Evolutionary conservation across 2,888 invertebrate genomes (phyloP).

Genomic region (Eulithis testata): DNA sequence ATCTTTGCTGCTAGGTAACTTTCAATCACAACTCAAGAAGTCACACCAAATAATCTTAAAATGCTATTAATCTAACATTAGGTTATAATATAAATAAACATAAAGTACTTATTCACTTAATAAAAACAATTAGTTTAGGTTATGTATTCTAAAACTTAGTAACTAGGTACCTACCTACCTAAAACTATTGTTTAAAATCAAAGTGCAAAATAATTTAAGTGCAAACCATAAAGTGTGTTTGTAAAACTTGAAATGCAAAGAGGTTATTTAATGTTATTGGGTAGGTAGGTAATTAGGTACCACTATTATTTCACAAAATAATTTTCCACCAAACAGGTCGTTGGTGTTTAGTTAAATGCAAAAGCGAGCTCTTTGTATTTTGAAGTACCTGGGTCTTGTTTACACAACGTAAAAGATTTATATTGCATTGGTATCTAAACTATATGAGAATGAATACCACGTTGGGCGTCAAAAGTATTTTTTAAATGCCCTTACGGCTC

Average conservation of each 20-base stretch:
- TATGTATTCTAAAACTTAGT: background rate
- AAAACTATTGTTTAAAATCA: background rate
- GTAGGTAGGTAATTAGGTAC: background rate
- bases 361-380: background rate
- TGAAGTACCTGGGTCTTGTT: background rate
- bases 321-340: no score
- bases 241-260: background rate
- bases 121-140: conserved; percentile 1
- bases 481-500: no score
- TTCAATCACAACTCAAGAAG: conserved; percentile 12
- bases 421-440: background rate
- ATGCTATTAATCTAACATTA: background rate
- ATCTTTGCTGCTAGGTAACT: background rate
- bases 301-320: no score
- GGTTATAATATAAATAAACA: background rate
- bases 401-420: background rate
- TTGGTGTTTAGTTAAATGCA: background rate
- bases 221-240: background rate
- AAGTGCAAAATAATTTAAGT: background rate
- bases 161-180: background rate
- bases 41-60: conserved; percentile 3
- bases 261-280: no score
- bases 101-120: background rate
- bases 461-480: conserved; percentile 43
- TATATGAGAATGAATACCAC: conserved; percentile 23